These are phyloP conservation scores for Bombus balteatus DNA, from an alignment of 1,140 invertebrate species.

Conservation along the genomic window DNA sequence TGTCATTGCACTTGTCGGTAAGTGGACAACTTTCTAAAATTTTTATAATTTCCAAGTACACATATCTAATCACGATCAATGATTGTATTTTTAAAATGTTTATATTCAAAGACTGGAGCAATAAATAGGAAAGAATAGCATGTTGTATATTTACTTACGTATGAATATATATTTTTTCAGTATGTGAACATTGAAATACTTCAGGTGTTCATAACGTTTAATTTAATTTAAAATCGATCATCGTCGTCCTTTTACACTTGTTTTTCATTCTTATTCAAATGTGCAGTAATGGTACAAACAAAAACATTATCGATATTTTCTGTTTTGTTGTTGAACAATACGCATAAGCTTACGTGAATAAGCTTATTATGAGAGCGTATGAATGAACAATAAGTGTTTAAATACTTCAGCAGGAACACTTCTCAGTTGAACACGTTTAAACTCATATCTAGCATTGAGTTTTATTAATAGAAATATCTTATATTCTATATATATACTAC, in stretches of 20 bases:
- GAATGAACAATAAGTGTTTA: neutral
- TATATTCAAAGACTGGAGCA: neutral
- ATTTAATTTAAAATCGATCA: neutral
- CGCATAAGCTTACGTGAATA: neutral
- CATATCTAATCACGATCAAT: neutral
- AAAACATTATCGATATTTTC: neutral
- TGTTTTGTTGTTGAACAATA: neutral
- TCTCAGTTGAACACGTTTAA: neutral
- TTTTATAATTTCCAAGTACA: neutral
- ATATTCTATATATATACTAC: neutral
- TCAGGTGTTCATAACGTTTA: neutral
- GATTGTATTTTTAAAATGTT: neutral
- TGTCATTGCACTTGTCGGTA: neutral
- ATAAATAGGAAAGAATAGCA: neutral
- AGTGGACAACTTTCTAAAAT: neutral
- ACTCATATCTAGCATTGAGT: neutral
- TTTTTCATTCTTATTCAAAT: neutral
- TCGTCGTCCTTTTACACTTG: no score
- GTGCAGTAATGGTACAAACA: neutral
- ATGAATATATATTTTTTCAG: neutral
- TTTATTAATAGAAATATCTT: neutral
- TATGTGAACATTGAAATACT: neutral
- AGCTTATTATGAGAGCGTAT: neutral
- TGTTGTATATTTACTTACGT: neutral
- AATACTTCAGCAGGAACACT: neutral